These are phyloP conservation scores for Tiliqua scincoides DNA, from an alignment of 2,113 vertebrate genomes.

Conservation along the genomic window DNA sequence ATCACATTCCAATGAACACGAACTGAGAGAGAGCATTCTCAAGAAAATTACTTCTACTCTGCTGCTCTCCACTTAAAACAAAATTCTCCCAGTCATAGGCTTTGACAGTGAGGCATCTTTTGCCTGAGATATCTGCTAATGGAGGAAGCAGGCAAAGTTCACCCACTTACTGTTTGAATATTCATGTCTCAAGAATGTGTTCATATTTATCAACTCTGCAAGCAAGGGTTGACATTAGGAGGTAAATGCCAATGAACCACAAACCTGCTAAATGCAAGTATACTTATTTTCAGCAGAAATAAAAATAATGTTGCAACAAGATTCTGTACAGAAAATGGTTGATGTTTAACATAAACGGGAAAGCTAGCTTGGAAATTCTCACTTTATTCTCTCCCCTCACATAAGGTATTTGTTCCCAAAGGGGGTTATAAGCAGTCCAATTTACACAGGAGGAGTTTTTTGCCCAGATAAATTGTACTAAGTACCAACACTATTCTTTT, in stretches of 20 bases:
- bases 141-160: constrained; percentile 9
- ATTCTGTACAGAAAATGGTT: neutral
- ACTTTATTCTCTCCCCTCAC: constrained; percentile 8
- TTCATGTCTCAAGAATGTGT: constrained; percentile 3
- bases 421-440: constrained; percentile 24
- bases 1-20: neutral
- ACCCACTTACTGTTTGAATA: constrained; percentile 27
- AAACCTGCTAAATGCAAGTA: neutral
- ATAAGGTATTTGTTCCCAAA: constrained; percentile 24
- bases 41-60: constrained; percentile 13
- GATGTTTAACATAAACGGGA: constrained; percentile 9
- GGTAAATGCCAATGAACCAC: constrained; percentile 30
- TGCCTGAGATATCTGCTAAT: neutral
- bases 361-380: constrained; percentile 17
- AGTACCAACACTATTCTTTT: neutral
- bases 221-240: constrained; percentile 2
- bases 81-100: neutral
- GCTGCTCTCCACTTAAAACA: neutral
- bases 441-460: neutral
- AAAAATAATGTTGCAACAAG: constrained; percentile 8
- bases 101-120: neutral
- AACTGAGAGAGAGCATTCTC: neutral
- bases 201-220: constrained; percentile 19
- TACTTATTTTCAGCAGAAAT: constrained; percentile 38
- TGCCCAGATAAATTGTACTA: neutral